phyloP scores from a whole-genome alignment of 2,888 invertebrate species.

The Strigamia maritima region DNA sequence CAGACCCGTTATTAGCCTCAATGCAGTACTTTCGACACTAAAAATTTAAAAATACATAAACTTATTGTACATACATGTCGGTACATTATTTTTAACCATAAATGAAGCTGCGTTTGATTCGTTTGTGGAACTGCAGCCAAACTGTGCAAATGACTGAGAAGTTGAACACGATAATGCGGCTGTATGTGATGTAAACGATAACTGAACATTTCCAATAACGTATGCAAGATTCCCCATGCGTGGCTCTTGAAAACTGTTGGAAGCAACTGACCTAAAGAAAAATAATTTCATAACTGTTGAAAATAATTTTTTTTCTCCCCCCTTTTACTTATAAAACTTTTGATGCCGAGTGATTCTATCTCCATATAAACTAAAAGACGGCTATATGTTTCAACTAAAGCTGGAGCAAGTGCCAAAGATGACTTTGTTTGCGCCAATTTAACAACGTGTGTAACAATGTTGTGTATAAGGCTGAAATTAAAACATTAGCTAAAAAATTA shows the following conservation, averaged over 20 bases:
- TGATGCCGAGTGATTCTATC: constrained; percentile 93
- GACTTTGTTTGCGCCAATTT: constrained; percentile 84
- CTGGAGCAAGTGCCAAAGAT: constrained; percentile 77
- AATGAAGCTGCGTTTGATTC: constrained; percentile 89
- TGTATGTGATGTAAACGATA: constrained; percentile 95
- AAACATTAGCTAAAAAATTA: no score
- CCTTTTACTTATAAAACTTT: constrained; percentile 82
- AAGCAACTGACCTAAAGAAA: constrained; percentile 69
- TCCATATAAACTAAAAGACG: constrained; percentile 90
- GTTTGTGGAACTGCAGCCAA: constrained; percentile 88
- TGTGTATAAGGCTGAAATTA: constrained; percentile 63
- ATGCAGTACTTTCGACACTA: constrained; percentile 82
- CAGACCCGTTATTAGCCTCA: constrained; percentile 79
- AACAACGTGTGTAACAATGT: constrained; percentile 72
- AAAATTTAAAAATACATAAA: not conserved
- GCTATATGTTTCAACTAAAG: constrained; percentile 91
- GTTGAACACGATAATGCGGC: constrained; percentile 88
- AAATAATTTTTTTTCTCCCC: not conserved
- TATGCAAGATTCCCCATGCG: constrained; percentile 94
- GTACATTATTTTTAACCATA: constrained; percentile 64
- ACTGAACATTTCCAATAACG: constrained; percentile 92
- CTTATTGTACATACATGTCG: no score
- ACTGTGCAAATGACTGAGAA: constrained; percentile 86
- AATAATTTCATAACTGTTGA: not conserved
- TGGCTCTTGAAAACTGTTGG: constrained; percentile 89